A percentile compares a stretch with the other conserved stretches of the same genome.
Evolutionary conservation across 2,888 invertebrate genomes (phyloP).

Genomic region (Drosophila ochracea): DNA sequence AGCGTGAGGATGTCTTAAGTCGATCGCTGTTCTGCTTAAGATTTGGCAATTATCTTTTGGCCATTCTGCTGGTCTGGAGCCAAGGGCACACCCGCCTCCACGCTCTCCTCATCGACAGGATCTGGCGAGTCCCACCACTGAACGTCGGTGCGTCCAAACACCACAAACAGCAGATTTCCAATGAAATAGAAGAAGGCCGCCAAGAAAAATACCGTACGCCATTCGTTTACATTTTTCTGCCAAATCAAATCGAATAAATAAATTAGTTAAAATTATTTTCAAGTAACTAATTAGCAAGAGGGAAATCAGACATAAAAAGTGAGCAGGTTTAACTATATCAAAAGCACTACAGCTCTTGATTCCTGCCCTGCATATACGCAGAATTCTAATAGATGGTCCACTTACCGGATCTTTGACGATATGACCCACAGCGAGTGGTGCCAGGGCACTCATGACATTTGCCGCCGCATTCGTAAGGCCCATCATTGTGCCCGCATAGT

Average conservation of each 20-base stretch:
- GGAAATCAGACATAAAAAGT: not conserved
- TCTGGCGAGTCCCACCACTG: conserved; percentile 88
- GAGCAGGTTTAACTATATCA: not conserved
- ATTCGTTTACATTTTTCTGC: conserved; percentile 84
- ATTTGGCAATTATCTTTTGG: conserved; percentile 25
- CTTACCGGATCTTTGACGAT: conserved; percentile 90
- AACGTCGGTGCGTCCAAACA: conserved; percentile 86
- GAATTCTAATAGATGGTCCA: conserved; percentile 1
- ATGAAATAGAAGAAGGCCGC: conserved; percentile 86
- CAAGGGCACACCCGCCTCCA: conserved; percentile 60
- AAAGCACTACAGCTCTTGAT: not conserved
- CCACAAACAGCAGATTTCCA: conserved; percentile 86
- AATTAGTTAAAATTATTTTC: not conserved
- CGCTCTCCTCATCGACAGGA: conserved; percentile 52
- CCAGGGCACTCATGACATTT: conserved; percentile 92
- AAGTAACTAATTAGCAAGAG: not conserved
- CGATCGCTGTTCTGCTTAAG: conserved; percentile 12
- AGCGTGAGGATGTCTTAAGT: conserved; percentile 41
- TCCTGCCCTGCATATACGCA: not conserved
- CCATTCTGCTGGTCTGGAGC: conserved; percentile 20
- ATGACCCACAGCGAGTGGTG: conserved; percentile 90
- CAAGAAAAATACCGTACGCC: conserved; percentile 87
- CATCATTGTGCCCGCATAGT: conserved; percentile 93
- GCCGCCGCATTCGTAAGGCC: conserved; percentile 93
- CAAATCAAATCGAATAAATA: not conserved